These are phyloP conservation scores for Pedicia rivosa DNA, from an alignment of 2,888 invertebrate genomes.

Conservation along the genomic window DNA sequence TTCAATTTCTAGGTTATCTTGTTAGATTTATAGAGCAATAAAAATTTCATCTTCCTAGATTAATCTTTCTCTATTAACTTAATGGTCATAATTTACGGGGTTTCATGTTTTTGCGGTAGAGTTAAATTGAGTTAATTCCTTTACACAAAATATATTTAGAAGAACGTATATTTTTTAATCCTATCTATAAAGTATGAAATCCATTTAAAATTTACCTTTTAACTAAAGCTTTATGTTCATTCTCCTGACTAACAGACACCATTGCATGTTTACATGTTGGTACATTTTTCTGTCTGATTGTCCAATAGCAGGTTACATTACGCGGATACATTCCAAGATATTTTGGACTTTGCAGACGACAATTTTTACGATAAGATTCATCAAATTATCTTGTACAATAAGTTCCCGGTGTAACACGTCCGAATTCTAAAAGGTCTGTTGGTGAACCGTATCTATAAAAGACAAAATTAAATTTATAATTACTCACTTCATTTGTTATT, in stretches of 20 bases:
- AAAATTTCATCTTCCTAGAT: constrained; percentile 5
- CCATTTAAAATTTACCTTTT: constrained; percentile 22
- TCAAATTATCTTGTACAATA: constrained; percentile 74
- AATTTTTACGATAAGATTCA: constrained; percentile 70
- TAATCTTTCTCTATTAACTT: constrained; percentile 3
- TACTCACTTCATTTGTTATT: too few relatives aligned
- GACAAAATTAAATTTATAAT: constrained; percentile 5
- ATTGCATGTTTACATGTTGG: constrained; percentile 84
- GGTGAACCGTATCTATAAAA: constrained; percentile 49
- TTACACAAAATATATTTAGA: too few relatives aligned
- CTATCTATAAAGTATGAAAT: too few relatives aligned
- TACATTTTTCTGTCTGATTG: constrained; percentile 66
- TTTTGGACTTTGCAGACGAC: constrained; percentile 77
- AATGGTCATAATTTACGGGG: constrained; percentile 3
- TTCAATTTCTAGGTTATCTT: too few relatives aligned
- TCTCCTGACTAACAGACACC: constrained; percentile 69
- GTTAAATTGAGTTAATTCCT: too few relatives aligned
- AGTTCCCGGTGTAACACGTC: constrained; percentile 68
- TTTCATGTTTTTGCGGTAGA: too few relatives aligned
- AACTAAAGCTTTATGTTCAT: constrained; percentile 38
- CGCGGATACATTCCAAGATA: constrained; percentile 68
- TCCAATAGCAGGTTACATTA: constrained; percentile 85
- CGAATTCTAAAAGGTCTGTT: constrained; percentile 63
- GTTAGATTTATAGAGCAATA: constrained; percentile 4
- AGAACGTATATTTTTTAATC: too few relatives aligned